These are phyloP conservation scores for Periophthalmus modestus DNA, from an alignment of 2,113 vertebrate genomes.

Conservation along the genomic window DNA sequence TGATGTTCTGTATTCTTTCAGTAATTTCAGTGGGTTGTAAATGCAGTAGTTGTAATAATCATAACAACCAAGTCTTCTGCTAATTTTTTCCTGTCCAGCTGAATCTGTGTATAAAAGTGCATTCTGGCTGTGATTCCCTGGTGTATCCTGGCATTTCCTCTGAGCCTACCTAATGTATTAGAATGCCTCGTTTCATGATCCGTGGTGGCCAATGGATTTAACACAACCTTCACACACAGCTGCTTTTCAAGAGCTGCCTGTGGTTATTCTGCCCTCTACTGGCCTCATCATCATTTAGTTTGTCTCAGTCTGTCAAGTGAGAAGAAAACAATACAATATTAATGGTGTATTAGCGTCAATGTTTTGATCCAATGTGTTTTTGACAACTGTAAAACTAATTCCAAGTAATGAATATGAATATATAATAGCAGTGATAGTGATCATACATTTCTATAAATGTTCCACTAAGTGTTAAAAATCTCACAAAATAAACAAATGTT, in stretches of 20 bases:
- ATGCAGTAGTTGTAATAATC: neutral
- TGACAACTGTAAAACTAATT: too few relatives aligned
- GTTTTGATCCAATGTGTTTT: too few relatives aligned
- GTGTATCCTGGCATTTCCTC: constrained; percentile 69
- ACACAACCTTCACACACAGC: constrained; percentile 53
- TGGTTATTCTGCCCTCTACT: constrained; percentile 44
- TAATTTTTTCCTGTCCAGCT: neutral
- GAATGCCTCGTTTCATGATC: constrained; percentile 35
- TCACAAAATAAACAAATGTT: too few relatives aligned
- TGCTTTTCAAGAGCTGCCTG: constrained; percentile 29
- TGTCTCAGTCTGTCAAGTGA: too few relatives aligned
- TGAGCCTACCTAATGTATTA: constrained; percentile 50
- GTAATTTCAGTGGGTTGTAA: neutral
- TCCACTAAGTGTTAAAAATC: too few relatives aligned
- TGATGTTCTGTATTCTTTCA: too few relatives aligned
- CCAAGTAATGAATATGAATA: too few relatives aligned
- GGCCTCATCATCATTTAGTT: constrained; percentile 3
- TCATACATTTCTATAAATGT: too few relatives aligned
- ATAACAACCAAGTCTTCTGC: neutral
- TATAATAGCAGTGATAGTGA: too few relatives aligned
- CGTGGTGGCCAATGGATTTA: constrained; percentile 58
- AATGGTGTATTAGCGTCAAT: too few relatives aligned
- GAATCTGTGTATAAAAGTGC: constrained; percentile 31
- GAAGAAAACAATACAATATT: too few relatives aligned
- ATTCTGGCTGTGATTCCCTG: constrained; percentile 49